phyloP scores from a whole-genome alignment of 2,797 vertebrate species.

The Anableps anableps region DNA sequence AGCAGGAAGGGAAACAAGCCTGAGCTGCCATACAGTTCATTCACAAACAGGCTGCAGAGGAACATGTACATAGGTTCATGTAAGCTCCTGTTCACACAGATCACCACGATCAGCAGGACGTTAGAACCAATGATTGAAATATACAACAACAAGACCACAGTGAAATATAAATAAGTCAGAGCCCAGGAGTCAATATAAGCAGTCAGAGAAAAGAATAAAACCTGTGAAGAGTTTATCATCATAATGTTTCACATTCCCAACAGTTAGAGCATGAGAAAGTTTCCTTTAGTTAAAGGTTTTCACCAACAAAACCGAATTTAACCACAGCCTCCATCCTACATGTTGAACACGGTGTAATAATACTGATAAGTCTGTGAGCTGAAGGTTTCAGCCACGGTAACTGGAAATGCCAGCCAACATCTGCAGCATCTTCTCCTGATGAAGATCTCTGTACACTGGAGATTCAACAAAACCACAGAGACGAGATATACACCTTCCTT shows the following conservation, averaged over 20 bases:
- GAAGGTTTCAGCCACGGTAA: not conserved
- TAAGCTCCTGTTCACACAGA: constrained; percentile 55
- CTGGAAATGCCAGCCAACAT: not conserved
- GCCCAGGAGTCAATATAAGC: not conserved
- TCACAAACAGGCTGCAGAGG: constrained; percentile 63
- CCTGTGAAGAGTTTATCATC: not conserved
- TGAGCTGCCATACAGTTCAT: constrained; percentile 60
- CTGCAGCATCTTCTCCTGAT: not conserved
- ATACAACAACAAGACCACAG: not conserved
- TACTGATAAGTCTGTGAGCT: not conserved
- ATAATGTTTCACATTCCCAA: not conserved
- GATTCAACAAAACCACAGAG: not conserved
- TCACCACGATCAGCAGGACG: constrained; percentile 35
- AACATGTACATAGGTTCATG: constrained; percentile 74
- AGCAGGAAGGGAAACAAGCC: constrained; percentile 51
- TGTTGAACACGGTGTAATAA: not conserved
- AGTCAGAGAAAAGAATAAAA: not conserved
- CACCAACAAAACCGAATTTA: not conserved
- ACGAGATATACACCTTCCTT: no score
- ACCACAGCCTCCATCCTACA: not conserved
- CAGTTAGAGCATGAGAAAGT: not conserved
- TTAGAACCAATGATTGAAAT: constrained; percentile 26
- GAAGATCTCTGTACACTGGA: not conserved
- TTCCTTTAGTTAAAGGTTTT: not conserved
- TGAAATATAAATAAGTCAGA: not conserved